Conservation (phyloP, 2,888 invertebrate species). For the Tachina grossa region DNA sequence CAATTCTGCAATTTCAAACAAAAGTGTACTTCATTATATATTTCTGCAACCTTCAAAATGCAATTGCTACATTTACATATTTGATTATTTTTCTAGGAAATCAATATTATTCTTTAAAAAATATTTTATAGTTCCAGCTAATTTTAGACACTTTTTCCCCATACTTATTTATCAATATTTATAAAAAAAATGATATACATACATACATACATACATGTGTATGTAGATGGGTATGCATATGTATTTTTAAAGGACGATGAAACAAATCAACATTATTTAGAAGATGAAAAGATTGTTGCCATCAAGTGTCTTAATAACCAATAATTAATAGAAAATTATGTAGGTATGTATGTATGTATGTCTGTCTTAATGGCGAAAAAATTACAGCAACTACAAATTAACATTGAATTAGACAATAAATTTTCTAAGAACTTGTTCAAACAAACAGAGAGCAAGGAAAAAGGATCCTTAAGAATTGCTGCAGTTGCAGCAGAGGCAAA, state of each 20-base stretch:
- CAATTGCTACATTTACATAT: conserved; percentile 14
- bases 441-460: conserved; percentile 54
- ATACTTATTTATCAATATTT: conserved; percentile 19
- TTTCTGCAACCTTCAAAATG: conserved; percentile 1
- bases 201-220: background rate
- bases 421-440: conserved; percentile 50
- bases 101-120: conserved; percentile 31
- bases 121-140: conserved; percentile 19
- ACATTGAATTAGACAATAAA: conserved; percentile 68
- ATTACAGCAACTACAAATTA: conserved; percentile 50
- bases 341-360: too few relatives aligned
- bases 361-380: background rate
- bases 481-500: conserved; percentile 1
- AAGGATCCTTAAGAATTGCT: conserved; percentile 52
- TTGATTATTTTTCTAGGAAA: conserved; percentile 4
- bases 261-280: conserved; percentile 20
- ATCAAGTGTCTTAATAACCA: conserved; percentile 44
- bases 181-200: conserved; percentile 4
- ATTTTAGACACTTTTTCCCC: conserved; percentile 31
- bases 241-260: conserved; percentile 21
- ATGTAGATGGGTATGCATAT: background rate
- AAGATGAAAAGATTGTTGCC: conserved; percentile 39
- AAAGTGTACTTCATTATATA: background rate
- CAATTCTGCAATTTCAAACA: too few relatives aligned
- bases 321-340: conserved; percentile 65